Conservation (phyloP, 2,797 vertebrate species). For the Amniataba percoides region DNA sequence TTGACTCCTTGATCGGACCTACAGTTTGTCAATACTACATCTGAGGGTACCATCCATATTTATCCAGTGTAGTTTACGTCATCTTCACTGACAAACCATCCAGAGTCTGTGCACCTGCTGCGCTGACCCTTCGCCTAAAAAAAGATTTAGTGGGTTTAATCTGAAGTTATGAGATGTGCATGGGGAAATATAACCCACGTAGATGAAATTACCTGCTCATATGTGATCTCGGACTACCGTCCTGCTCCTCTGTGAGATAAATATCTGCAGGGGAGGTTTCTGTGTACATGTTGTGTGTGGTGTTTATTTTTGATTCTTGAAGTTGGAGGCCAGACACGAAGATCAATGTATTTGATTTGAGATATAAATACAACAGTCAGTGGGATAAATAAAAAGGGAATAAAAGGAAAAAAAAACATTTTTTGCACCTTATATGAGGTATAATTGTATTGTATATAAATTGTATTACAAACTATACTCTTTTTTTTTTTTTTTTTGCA, state of each 20-base stretch:
- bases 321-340: not conserved
- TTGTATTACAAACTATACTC: not conserved
- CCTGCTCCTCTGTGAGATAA: not conserved
- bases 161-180: not conserved
- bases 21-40: conserved; percentile 24
- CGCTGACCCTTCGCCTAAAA: not conserved
- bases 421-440: not conserved
- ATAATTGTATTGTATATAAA: not conserved
- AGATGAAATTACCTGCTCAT: not conserved
- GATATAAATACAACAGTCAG: not conserved
- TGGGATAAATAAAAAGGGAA: not conserved
- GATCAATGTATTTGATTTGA: not conserved
- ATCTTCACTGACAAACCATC: conserved; percentile 2
- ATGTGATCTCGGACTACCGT: no score
- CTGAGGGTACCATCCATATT: conserved; percentile 19
- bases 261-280: conserved; percentile 24
- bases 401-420: not conserved
- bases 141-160: not conserved
- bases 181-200: not conserved
- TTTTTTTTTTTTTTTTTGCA: not conserved
- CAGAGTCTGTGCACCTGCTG: conserved; percentile 1
- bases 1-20: conserved; percentile 33
- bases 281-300: not conserved
- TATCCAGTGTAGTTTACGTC: conserved; percentile 8
- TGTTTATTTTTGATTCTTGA: conserved; percentile 17